Base-by-base conservation (phyloP, 2,888 invertebrate species). In the Scaptomyza reducta region DNA sequence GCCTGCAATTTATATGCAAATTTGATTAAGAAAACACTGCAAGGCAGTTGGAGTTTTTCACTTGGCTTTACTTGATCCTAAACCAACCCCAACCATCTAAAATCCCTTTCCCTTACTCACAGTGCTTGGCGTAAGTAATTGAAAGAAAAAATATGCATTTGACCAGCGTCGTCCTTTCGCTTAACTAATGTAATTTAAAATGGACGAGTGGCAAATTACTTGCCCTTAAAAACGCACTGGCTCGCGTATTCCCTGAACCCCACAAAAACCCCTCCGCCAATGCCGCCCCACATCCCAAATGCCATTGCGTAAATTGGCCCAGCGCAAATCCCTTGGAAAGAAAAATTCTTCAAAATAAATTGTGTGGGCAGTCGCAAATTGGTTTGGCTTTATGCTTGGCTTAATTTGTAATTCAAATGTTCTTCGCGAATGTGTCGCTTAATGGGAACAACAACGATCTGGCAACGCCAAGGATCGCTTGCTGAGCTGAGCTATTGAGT, bases 171-270 rank as follows among this genome's bases (percentile, higher is more conserved):
- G 66, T 70, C 70, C 51, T 55, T 49, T 65, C 62, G 64, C 84
- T 69, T 80, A 72, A 70, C 82, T 87, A 82, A 82, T 87, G 82
- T 87, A 87, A 82, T 82, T 82, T 82, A 84, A 82, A 82, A 82
- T 73, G 82, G 87, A 84, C 84, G 84, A 87, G 84, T 81, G 87
- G 87, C 87, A 82, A 82, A 82, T 82, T 84, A 84, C 87, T 86
- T 77, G 83, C 70, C 74, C 74, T 71, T 74, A 74, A 76, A 76
- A 76, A 66, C 45, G 72, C 76, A 65, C 62, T 62, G 49, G 42
- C 38, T 49, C 49, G 62, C 62, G 29, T 31, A 50, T 62, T 42
- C 42, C 62, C 47, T 10, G 14, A 6, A 35, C 13, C 22, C 29
- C 22, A 3, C 22, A 22, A 22, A 22, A 3, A 0, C 22, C 22